Base-by-base conservation (phyloP, 92 coral and sea anemone species). In the Bergia sp. region DNA sequence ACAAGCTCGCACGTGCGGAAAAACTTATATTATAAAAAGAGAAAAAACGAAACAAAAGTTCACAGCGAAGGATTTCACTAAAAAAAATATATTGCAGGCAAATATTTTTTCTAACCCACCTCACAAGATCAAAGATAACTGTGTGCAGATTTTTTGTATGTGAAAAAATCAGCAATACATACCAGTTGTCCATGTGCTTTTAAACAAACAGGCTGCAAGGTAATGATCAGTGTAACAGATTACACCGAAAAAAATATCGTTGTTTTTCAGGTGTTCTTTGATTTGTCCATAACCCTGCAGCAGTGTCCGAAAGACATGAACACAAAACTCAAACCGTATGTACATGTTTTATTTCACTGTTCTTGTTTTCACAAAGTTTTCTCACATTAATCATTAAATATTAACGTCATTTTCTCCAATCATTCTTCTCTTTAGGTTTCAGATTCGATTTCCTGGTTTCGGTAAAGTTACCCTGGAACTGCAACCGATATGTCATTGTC, bases 371-470 rank as follows among this genome's bases (percentile, higher is more conserved):
- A 61, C 69, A 2, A 7, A 18, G 29, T 61, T 3, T 61, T 61
- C 2, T 16, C 69, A 6, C 69, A 7, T 6, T 2, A 20, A 3
- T 61, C 7, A 61, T n/a, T n/a, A 61, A 15, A 4, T 3, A 20
- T 1, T 61, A 61, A 20, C 69, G 18, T 18, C 16, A 2, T 53
- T 53, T 10, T 12, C 1, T 10, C 15, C 77, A 37, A 38, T 23
- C 15, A 73, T 76, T 50, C 43, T n/a, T 15, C 47, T 16, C 44
- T 42, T 38, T 23, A 90, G 92, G 38, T 67, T 90, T 6, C 55
- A 77, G 81, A 50, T 90, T 90, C 76, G 73, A 37, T 87, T 88
- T 47, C 77, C 92, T 47, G 92, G 89, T 45, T 90, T 90, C 79
- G 92, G 92, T 53, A 82, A 85, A 49, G 92, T 80, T 39, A 45